These are phyloP conservation scores for Engraulis encrasicolus DNA, from an alignment of 2,113 vertebrate genomes.

Conservation along the genomic window DNA sequence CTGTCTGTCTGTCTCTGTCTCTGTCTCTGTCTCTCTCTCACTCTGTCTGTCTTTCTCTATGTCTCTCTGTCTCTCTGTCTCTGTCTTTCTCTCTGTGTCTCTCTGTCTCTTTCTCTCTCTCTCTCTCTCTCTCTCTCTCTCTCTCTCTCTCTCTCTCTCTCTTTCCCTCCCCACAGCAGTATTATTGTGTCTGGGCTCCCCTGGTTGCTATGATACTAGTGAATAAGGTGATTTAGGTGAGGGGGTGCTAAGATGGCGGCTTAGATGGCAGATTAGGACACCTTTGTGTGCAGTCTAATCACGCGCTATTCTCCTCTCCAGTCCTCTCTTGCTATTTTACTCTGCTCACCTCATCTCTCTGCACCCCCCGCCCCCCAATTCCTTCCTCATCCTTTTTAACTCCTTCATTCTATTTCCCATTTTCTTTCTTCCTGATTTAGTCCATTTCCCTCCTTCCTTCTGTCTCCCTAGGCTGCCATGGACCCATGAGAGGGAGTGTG, in stretches of 20 bases:
- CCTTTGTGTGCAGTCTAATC: not conserved
- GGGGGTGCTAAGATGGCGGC: not conserved
- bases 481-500: not conserved
- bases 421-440: not conserved
- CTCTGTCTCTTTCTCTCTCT: not conserved
- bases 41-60: not conserved
- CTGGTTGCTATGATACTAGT: not conserved
- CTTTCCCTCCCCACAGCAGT: not conserved
- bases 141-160: not conserved
- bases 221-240: not conserved
- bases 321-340: not conserved
- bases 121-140: not conserved
- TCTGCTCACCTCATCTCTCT: not conserved
- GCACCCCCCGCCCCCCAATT: no score
- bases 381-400: no score
- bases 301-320: not conserved
- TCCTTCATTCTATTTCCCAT: no score
- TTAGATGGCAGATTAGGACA: slow-evolving; percentile 1
- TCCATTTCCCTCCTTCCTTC: not conserved
- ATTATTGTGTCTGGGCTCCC: not conserved
- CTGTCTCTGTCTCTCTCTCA: no score
- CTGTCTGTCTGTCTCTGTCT: no score
- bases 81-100: not conserved
- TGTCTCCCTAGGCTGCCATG: not conserved
- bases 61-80: not conserved